Conservation (phyloP, 92 coral and sea anemone species). For the Nematostella vectensis region DNA sequence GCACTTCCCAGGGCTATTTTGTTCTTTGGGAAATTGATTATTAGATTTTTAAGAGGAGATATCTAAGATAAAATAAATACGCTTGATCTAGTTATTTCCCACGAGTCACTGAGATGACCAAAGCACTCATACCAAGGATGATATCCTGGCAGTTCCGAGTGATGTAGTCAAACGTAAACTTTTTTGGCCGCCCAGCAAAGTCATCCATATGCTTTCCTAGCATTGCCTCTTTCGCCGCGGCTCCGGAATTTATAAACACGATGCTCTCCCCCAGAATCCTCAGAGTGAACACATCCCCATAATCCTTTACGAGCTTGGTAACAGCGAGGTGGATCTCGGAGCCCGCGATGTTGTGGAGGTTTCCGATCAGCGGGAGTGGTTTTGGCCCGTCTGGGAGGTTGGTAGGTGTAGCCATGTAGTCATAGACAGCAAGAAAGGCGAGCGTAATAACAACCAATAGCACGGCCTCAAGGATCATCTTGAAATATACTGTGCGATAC, state of each 20-base stretch:
- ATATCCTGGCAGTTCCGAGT: conserved; percentile 44
- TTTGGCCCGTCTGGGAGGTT: conserved; percentile 47
- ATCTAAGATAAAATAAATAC: too few relatives aligned
- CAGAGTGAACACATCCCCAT: conserved; percentile 51
- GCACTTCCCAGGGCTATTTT: too few relatives aligned
- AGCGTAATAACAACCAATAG: conserved; percentile 6
- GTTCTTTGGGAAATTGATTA: too few relatives aligned
- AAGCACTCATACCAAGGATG: too few relatives aligned
- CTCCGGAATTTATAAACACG: conserved; percentile 39
- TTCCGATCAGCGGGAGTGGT: conserved; percentile 54
- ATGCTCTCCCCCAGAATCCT: conserved; percentile 33
- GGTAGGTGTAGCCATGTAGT: conserved; percentile 11
- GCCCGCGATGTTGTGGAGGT: conserved; percentile 35
- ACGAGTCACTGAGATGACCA: too few relatives aligned
- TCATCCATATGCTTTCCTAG: conserved; percentile 37
- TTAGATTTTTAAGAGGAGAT: too few relatives aligned
- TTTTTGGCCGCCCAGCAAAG: conserved; percentile 54
- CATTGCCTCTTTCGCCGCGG: conserved; percentile 52
- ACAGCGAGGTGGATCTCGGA: conserved; percentile 35
- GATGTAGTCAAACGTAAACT: conserved; percentile 28
- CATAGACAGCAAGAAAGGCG: conserved; percentile 6
- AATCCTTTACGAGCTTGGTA: conserved; percentile 28
- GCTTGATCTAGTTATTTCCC: too few relatives aligned
- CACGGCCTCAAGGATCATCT: conserved; percentile 17
- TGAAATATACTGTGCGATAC: background rate